Conservation (phyloP, 2,113 vertebrate genomes). For the Hippocampus guttulatus region DNA sequence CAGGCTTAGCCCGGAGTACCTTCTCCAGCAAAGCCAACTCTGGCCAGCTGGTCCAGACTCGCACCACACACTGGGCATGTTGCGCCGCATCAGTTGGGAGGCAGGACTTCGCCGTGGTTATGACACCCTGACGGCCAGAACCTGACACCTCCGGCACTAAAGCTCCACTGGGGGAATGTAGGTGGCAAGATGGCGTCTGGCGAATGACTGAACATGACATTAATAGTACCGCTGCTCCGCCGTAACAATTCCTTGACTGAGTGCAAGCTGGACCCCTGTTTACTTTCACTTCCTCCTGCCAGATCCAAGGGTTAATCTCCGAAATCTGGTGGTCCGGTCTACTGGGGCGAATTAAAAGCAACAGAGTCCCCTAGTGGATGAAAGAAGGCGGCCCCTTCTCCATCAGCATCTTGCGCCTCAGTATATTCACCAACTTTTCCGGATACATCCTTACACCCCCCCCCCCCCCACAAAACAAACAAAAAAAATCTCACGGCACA, state of each 20-base stretch:
- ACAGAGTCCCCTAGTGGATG: slow-evolving; percentile 12
- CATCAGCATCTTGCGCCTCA: background rate
- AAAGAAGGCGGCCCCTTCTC: slow-evolving; percentile 12
- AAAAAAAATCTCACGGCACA: background rate
- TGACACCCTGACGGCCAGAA: slow-evolving; percentile 45
- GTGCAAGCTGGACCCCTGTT: slow-evolving; percentile 24
- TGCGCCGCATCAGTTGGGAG: slow-evolving; percentile 41
- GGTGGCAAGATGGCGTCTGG: slow-evolving; percentile 42
- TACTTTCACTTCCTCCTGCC: slow-evolving; percentile 18
- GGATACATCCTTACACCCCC: background rate
- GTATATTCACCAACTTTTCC: background rate
- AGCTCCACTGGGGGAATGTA: slow-evolving; percentile 31
- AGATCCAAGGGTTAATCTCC: slow-evolving; percentile 28
- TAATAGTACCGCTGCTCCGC: background rate
- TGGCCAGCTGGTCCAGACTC: slow-evolving; percentile 62
- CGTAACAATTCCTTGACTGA: slow-evolving; percentile 17
- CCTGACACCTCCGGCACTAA: slow-evolving; percentile 41
- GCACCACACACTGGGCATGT: slow-evolving; percentile 42
- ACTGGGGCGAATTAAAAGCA: slow-evolving; percentile 25
- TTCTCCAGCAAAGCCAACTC: slow-evolving; percentile 55
- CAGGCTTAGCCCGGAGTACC: slow-evolving; percentile 54
- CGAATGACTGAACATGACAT: slow-evolving; percentile 33
- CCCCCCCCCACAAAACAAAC: background rate
- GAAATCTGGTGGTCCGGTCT: slow-evolving; percentile 4
- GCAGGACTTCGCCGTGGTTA: slow-evolving; percentile 39